Evolutionary conservation across 2,113 vertebrate genomes (phyloP).

Genomic region (Murina feae): DNA sequence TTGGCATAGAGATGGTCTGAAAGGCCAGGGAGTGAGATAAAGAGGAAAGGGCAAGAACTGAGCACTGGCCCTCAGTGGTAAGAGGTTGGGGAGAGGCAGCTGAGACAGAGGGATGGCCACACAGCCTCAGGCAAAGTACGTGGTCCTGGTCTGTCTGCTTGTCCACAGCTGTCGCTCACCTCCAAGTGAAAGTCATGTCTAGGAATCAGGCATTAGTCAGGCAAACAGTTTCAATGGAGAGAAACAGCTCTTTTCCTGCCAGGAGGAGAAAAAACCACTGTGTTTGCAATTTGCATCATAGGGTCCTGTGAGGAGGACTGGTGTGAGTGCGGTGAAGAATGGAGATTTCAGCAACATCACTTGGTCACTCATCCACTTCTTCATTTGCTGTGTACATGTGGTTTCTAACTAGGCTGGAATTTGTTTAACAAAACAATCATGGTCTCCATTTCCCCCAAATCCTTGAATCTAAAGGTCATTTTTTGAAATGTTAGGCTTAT

Average conservation of each 20-base stretch:
- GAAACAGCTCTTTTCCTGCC: background rate
- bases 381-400: background rate
- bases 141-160: background rate
- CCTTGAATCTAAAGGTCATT: background rate
- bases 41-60: background rate
- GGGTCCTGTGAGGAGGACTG: background rate
- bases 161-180: background rate
- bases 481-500: background rate
- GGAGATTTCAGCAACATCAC: background rate
- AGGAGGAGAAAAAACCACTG: background rate
- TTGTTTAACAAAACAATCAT: conserved; percentile 27
- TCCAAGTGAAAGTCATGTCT: background rate
- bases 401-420: background rate
- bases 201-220: background rate
- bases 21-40: background rate
- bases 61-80: background rate
- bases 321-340: background rate
- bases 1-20: fast-evolving
- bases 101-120: background rate
- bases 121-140: fast-evolving
- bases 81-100: background rate
- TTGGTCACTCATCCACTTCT: background rate
- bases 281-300: background rate
- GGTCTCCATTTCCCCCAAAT: background rate
- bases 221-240: background rate